Evolutionary conservation across 2,888 invertebrate species (phyloP).

Genomic region (Dynastes hyllus): DNA sequence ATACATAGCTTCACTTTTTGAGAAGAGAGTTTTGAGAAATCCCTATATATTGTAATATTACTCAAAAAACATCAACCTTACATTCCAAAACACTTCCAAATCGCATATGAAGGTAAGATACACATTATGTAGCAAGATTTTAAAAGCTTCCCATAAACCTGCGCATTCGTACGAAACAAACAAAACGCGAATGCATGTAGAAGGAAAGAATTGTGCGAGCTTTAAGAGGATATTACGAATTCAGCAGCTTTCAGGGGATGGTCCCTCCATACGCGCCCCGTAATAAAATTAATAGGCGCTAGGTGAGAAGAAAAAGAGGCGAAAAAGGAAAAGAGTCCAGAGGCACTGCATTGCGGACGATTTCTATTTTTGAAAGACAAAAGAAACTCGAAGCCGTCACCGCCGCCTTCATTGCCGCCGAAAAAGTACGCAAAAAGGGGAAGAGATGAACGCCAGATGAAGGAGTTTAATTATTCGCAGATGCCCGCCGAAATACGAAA

Average conservation of each 20-base stretch:
- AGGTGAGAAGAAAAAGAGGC: conserved; percentile 14
- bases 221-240: neutral
- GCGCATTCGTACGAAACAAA: neutral
- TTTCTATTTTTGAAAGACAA: conserved; percentile 43
- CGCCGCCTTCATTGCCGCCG: neutral
- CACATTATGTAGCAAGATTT: no score
- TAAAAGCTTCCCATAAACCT: neutral
- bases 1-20: no score
- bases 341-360: conserved; percentile 40
- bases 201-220: neutral
- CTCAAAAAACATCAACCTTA: neutral
- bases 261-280: neutral
- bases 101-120: no score
- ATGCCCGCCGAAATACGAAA: conserved; percentile 39
- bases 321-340: neutral
- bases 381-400: conserved; percentile 24
- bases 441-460: conserved; percentile 44
- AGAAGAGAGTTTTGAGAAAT: no score
- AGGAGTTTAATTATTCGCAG: conserved; percentile 46
- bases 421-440: conserved; percentile 26
- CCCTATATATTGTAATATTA: neutral
- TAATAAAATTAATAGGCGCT: conserved; percentile 8
- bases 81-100: neutral
- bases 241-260: neutral
- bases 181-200: neutral